Evolutionary conservation across 37 sponge, comb jelly and placozoan species (phyloP).

Genomic region (Dysidea cf. avara): DNA sequence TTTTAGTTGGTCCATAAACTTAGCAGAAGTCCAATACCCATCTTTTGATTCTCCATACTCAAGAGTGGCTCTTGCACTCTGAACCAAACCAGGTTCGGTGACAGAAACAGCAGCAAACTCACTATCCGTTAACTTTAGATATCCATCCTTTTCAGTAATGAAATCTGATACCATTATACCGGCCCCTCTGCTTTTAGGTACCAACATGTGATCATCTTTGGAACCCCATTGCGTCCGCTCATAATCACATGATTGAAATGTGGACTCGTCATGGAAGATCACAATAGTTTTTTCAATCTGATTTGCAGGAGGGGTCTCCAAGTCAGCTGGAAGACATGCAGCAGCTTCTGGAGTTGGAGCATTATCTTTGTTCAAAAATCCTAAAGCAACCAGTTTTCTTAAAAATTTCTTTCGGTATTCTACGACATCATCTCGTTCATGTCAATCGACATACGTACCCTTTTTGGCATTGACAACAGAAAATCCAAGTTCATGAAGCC

Average conservation of each 20-base stretch:
- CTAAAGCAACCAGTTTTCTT: too few relatives aligned
- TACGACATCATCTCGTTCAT: constrained; percentile 26
- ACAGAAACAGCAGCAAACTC: constrained; percentile 5
- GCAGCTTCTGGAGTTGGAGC: constrained; percentile 2
- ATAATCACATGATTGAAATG: not conserved
- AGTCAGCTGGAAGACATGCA: not conserved
- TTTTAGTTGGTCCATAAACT: constrained; percentile 30
- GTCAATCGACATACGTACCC: constrained; percentile 13
- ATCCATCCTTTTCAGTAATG: not conserved
- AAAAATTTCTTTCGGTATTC: constrained; percentile 13
- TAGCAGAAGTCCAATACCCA: constrained; percentile 42
- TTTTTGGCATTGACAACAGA: too few relatives aligned
- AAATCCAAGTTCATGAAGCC: constrained; percentile 39
- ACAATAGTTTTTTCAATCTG: not conserved
- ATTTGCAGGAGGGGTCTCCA: not conserved
- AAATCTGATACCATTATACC: constrained; percentile 22
- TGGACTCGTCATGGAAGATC: constrained; percentile 21
- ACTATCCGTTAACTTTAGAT: constrained; percentile 1
- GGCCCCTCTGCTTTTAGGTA: constrained; percentile 9
- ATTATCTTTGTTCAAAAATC: not conserved
- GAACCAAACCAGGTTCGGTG: not conserved
- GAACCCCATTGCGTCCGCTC: not conserved
- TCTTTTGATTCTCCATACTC: constrained; percentile 31
- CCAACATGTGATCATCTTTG: not conserved
- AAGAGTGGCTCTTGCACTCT: constrained; percentile 1